These are phyloP conservation scores for Phyllotreta cruciferae DNA, from an alignment of 2,888 invertebrate genomes.

Conservation along the genomic window DNA sequence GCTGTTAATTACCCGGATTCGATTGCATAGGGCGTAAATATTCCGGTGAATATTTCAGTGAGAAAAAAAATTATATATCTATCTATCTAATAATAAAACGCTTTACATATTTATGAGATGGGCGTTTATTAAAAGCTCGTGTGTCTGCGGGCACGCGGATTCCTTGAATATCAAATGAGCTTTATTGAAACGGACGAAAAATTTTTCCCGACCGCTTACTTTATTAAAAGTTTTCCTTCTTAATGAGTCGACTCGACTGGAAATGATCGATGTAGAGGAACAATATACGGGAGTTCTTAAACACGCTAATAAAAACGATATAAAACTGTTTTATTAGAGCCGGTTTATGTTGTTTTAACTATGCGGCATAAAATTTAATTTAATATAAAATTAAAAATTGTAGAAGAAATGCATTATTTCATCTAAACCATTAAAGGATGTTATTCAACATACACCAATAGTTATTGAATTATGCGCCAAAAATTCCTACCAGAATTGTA, in stretches of 20 bases:
- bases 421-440: too few species aligned
- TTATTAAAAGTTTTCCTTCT: constrained; percentile 14
- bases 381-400: neutral
- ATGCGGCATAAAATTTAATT: neutral
- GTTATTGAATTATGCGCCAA: too few species aligned
- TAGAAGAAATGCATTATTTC: too few species aligned
- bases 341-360: constrained; percentile 7
- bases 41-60: too few species aligned
- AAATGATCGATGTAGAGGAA: constrained; percentile 7
- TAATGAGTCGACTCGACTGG: constrained; percentile 6
- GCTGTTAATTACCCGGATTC: constrained; percentile 22
- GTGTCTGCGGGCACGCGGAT: constrained; percentile 18
- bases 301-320: constrained; percentile 10
- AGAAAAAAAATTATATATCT: too few species aligned
- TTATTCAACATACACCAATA: neutral
- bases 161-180: constrained; percentile 23
- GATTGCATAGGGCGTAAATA: too few species aligned
- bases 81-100: too few species aligned
- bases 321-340: neutral
- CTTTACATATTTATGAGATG: constrained; percentile 20
- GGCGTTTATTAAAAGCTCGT: constrained; percentile 27
- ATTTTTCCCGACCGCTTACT: constrained; percentile 6
- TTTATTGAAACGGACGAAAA: constrained; percentile 21
- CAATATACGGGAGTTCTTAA: neutral
- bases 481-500: too few species aligned